A percentile compares a stretch with the other conserved stretches of the same genome.
These are phyloP conservation scores for Metacarcinus magister DNA, from an alignment of 2,888 invertebrate genomes.

Conservation along the genomic window DNA sequence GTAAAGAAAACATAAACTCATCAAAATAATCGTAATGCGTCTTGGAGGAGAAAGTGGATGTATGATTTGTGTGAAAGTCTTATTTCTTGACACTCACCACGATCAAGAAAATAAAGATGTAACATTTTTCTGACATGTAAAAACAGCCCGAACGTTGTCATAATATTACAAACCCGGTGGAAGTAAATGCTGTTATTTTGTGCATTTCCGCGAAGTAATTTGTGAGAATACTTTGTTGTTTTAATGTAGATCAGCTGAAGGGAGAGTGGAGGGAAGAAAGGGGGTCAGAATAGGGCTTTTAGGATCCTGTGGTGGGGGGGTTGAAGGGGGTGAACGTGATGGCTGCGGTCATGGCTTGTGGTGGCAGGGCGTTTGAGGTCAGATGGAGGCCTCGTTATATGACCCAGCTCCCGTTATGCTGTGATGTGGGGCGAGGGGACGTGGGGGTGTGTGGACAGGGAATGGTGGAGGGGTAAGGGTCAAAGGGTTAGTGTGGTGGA, in stretches of 20 bases:
- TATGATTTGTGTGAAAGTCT: not conserved
- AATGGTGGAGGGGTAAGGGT: not conserved
- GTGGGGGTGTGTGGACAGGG: not conserved
- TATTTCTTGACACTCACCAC: not conserved
- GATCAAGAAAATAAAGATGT: not conserved
- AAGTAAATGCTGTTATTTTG: not conserved
- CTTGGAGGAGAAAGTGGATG: not conserved
- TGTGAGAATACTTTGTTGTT: not conserved
- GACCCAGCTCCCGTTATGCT: not conserved
- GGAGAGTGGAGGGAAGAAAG: not conserved
- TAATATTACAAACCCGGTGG: not conserved
- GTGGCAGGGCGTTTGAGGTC: not conserved
- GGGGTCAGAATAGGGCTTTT: not conserved
- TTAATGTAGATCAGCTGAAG: not conserved
- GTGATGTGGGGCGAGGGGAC: constrained; percentile 11
- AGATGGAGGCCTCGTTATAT: constrained; percentile 17
- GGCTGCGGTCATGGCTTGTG: not conserved
- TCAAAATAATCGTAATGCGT: too few relatives aligned
- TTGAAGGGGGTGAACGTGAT: not conserved
- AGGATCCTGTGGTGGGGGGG: not conserved
- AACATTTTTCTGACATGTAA: not conserved
- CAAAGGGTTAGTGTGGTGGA: not conserved
- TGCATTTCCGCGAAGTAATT: not conserved
- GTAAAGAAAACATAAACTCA: too few relatives aligned
- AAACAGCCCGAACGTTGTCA: not conserved